Base-by-base conservation (phyloP, 2,113 vertebrate genomes). In the Microtus pennsylvanicus region DNA sequence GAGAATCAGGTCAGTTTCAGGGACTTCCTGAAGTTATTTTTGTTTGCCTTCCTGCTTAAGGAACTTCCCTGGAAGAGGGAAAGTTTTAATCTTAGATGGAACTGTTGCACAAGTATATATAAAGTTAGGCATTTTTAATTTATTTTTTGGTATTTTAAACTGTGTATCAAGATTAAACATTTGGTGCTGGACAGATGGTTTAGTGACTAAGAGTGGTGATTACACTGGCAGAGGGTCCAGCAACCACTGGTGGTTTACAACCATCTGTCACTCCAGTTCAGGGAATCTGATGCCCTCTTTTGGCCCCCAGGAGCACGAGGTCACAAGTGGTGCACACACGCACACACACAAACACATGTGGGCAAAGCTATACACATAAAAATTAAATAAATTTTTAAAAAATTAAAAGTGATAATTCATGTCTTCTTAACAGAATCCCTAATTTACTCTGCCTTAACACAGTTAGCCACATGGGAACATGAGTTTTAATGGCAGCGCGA, bases 311-410 rank as follows among this genome's bases (percentile, higher is more conserved):
- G 6, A 65, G 7, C 7, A 42, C 7, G 14, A 63, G 58, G 38
- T 26, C 26, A 28, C n/a, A 65, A 30, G 12, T 42, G 26, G 26
- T 83, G 45, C 47, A 11, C 47, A 50, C 47, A 30, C 17, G 28
- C n/a, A 19, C 17, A n/a, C 38, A 42, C 28, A 42, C n/a, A 30
- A 10, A n/a, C 16, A 42, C 24, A 30, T 10, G 38, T 65, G 81
- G n/a, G 26, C n/a, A 85, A 85, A 63, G 61, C 28, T 22, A 11
- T 22, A 47, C 42, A 67, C 30, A 42, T 42, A 30, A 76, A 76
- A 97, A 50, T 92, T 92, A 82, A 38, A 93, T 63, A 96, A 81
- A 88, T 47, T 17, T 26, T 93, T 85, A 78, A 70, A 82, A 63
- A 3, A 65, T 45, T 91, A n/a, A 67, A 69, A 93, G 82, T 42